Base-by-base conservation (phyloP, 2,888 invertebrate genomes). In the Autographa pulchrina region DNA sequence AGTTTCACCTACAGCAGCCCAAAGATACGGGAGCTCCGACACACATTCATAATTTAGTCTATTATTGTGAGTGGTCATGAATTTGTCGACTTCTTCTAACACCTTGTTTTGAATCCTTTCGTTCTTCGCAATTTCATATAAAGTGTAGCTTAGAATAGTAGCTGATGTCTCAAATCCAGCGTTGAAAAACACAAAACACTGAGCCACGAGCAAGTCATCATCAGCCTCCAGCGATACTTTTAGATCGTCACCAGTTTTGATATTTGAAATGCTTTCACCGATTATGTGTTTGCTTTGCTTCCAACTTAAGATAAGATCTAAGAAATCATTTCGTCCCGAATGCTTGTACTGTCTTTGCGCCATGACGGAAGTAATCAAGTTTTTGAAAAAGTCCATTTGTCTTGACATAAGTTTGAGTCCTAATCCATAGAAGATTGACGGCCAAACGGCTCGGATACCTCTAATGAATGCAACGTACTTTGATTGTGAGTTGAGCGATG, bases 151-250 rank as follows among this genome's bases (percentile, higher is more conserved):
- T 6, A 89, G 62, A 0, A 88, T 86, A 1, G 83, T 86, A 0
- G 92, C 83, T 0, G 92, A 89, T 0, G 92, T 91, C 61, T 92
- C 92, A 61, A 86, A 92, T 0, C 92, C 92, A 38, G 90, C 92
- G 11, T 75, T 85, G 59, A 92, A 92, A 61, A 97, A 96, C 0
- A 96, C 82, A 25, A 96, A 92, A 2, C 96, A 94, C 67, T 97
- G 96, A 0, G 96, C 93, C 0, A 93, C 91, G 16, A 96, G 77
- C 58, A 96, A 86, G 3, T 94, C 90, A 20, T 94, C 80, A 1
- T 91, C 88, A 5, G 96, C 80, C 13, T 88, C 81, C 0, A 91
- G 38, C 16, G 82, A 69, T 0, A 86, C 63, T 32, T 79, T 86
- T 18, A 86, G 76, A 1, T 70, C 80, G 0, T 72, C 85, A 1